These are phyloP conservation scores for Euphydryas editha DNA, from an alignment of 2,888 invertebrate species.

Conservation along the genomic window DNA sequence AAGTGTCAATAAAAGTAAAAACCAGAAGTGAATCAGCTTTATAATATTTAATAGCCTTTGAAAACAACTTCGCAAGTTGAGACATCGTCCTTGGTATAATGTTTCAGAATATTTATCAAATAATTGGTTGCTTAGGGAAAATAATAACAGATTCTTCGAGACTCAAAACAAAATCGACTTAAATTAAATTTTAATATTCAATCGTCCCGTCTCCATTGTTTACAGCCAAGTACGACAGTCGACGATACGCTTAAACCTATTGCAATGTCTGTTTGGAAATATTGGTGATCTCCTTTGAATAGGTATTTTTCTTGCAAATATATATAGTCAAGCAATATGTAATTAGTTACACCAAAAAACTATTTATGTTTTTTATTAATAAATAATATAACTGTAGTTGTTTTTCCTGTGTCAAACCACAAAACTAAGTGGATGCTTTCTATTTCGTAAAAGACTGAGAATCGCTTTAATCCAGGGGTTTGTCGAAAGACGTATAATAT, in stretches of 20 bases:
- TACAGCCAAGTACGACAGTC: constrained; percentile 73
- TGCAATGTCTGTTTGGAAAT: constrained; percentile 10
- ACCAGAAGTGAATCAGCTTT: constrained; percentile 12
- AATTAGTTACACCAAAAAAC: too few relatives aligned
- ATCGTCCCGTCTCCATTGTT: constrained; percentile 66
- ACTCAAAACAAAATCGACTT: constrained; percentile 73
- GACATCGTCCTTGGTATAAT: constrained; percentile 24
- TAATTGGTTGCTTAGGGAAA: constrained; percentile 48
- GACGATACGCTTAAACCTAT: constrained; percentile 47
- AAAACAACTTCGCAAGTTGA: constrained; percentile 26
- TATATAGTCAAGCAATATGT: neutral
- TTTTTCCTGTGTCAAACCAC: too few relatives aligned
- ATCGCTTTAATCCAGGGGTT: too few relatives aligned
- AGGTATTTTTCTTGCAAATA: neutral
- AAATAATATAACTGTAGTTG: too few relatives aligned
- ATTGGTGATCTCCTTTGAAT: neutral
- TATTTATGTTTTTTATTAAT: too few relatives aligned
- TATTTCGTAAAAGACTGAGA: too few relatives aligned
- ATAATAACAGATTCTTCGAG: constrained; percentile 73
- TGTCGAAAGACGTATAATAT: too few relatives aligned
- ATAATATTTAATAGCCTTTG: constrained; percentile 26
- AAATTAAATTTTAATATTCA: constrained; percentile 81
- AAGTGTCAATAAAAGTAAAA: constrained; percentile 22
- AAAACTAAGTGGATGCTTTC: too few relatives aligned
- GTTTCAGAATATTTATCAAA: constrained; percentile 48